These are phyloP conservation scores for Indicator maculatus DNA, from an alignment of 2,113 vertebrate species.

Conservation along the genomic window DNA sequence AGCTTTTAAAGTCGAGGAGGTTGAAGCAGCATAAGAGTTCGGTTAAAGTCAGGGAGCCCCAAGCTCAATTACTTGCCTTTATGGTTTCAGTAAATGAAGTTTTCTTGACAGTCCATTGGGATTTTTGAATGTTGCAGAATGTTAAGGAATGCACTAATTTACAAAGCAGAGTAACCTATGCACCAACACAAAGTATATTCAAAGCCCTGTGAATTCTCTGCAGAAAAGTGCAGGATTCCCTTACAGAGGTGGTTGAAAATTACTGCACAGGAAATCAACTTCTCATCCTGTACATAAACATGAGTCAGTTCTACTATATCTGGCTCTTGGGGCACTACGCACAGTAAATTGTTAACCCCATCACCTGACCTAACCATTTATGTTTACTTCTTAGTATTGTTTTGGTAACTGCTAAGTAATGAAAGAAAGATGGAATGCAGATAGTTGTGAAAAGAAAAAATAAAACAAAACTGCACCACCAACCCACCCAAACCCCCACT, in stretches of 20 bases:
- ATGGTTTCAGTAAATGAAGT: neutral
- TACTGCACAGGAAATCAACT: conserved; percentile 62
- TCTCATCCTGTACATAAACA: conserved; percentile 72
- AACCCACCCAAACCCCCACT: neutral
- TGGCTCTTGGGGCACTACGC: conserved; percentile 51
- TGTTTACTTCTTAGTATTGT: conserved; percentile 51
- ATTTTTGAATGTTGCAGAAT: neutral
- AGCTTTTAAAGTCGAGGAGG: neutral
- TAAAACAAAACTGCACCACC: neutral
- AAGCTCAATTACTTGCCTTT: neutral
- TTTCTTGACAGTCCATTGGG: neutral
- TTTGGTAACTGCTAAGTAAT: conserved; percentile 69
- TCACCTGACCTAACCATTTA: conserved; percentile 63
- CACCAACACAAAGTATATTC: conserved; percentile 25
- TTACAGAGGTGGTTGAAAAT: conserved; percentile 61
- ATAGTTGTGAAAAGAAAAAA: neutral
- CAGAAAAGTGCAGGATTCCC: conserved; percentile 22
- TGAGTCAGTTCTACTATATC: conserved; percentile 65
- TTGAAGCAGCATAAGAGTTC: neutral
- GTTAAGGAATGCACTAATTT: neutral
- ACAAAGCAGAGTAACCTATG: neutral
- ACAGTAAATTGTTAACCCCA: conserved; percentile 72
- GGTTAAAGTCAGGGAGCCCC: neutral
- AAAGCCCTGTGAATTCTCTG: conserved; percentile 20
- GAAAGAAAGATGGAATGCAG: conserved; percentile 51